These are phyloP conservation scores for Drosophila takahashii DNA, from an alignment of 1,140 invertebrate species.

Conservation along the genomic window DNA sequence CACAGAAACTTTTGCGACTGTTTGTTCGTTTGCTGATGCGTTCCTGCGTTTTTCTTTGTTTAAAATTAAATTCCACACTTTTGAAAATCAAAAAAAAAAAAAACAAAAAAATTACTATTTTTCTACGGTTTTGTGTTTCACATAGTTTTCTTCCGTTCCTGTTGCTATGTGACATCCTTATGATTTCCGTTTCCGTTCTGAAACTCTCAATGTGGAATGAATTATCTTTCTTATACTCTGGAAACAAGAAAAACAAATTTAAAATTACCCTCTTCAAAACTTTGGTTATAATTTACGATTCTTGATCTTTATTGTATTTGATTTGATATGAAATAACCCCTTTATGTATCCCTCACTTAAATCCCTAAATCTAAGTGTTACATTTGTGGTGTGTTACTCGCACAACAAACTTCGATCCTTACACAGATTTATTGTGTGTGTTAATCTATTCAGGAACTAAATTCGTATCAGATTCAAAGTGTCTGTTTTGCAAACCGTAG, in stretches of 20 bases:
- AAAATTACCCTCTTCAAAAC: conserved; percentile 8
- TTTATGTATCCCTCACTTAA: conserved; percentile 30
- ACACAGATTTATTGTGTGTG: conserved; percentile 53
- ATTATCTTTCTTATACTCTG: conserved; percentile 21
- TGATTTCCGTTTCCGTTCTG: conserved; percentile 45
- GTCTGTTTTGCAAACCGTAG: conserved; percentile 32
- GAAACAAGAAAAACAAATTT: conserved; percentile 6
- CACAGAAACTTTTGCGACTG: conserved; percentile 44
- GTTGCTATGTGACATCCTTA: conserved; percentile 35
- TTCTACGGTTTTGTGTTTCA: conserved; percentile 32
- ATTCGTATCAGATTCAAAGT: conserved; percentile 7
- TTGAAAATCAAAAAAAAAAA: background rate
- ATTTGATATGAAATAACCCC: conserved; percentile 29
- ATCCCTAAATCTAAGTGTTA: conserved; percentile 56
- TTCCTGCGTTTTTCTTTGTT: conserved; percentile 61
- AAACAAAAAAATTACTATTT: conserved; percentile 13
- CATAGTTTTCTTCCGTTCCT: conserved; percentile 29
- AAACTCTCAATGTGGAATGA: conserved; percentile 76
- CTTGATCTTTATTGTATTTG: conserved; percentile 2
- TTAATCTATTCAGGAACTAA: conserved; percentile 15
- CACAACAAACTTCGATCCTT: conserved; percentile 50
- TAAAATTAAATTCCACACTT: conserved; percentile 14
- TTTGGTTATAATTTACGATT: conserved; percentile 34
- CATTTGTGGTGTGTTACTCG: conserved; percentile 67
- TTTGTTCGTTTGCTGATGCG: conserved; percentile 79